A percentile compares a stretch with the other conserved stretches of the same genome.
These are phyloP conservation scores for Drosophila micromelanica DNA, from an alignment of 1,140 invertebrate species.

Conservation along the genomic window DNA sequence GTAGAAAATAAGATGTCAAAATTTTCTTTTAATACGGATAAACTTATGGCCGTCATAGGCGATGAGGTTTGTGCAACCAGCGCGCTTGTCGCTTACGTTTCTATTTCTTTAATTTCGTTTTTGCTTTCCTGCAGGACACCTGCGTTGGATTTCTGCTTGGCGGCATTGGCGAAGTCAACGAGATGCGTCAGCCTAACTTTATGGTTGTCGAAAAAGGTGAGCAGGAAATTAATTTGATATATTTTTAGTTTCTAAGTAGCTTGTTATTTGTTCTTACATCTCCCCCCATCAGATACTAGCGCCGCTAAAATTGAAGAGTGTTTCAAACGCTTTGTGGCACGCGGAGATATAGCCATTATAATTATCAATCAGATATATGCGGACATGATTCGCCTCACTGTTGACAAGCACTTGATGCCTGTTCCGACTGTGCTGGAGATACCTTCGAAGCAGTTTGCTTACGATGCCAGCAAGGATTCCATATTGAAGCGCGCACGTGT, in stretches of 20 bases:
- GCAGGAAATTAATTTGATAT: background rate
- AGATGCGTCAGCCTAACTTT: conserved; percentile 98
- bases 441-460: conserved; percentile 99
- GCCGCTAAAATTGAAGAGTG: conserved; percentile 98
- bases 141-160: conserved; percentile 99
- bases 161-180: conserved; percentile 99
- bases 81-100: background rate
- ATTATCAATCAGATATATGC: conserved; percentile 99
- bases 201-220: conserved; percentile 98
- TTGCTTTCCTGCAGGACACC: conserved; percentile 91
- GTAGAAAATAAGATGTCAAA: conserved; percentile 36
- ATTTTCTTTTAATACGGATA: conserved; percentile 11
- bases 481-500: conserved; percentile 97
- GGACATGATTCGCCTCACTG: conserved; percentile 97
- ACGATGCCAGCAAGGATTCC: conserved; percentile 99
- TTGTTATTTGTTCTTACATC: conserved; percentile 9
- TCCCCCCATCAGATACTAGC: conserved; percentile 90
- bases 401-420: conserved; percentile 95
- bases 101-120: background rate
- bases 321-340: conserved; percentile 96
- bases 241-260: background rate
- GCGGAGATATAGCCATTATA: conserved; percentile 99
- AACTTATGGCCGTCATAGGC: conserved; percentile 62
- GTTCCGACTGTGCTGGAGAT: conserved; percentile 99
- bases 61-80: conserved; percentile 48